These are phyloP conservation scores for Drosophila kambysellisi DNA, from an alignment of 2,888 invertebrate species.

Conservation along the genomic window DNA sequence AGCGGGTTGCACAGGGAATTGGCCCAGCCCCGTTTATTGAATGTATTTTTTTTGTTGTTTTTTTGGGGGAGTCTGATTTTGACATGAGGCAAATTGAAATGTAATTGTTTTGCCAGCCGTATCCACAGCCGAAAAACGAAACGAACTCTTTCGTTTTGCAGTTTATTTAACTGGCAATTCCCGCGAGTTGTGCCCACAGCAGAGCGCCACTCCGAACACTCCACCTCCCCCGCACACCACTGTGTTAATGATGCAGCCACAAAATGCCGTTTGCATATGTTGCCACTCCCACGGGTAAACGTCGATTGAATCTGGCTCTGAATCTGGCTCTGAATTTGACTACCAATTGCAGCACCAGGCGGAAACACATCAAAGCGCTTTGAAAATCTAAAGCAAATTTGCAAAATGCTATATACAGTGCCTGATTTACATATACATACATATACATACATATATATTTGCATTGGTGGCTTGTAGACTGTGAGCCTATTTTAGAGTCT, in stretches of 20 bases:
- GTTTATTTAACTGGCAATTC: conserved; percentile 55
- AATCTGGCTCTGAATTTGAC: conserved; percentile 5
- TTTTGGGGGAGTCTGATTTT: conserved; percentile 58
- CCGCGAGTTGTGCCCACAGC: conserved; percentile 4
- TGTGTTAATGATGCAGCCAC: conserved; percentile 78
- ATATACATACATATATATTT: conserved; percentile 10
- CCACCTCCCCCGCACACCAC: neutral
- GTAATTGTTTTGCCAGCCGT: conserved; percentile 72
- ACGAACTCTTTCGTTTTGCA: conserved; percentile 34
- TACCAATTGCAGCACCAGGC: conserved; percentile 14
- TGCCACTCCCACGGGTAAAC: conserved; percentile 66
- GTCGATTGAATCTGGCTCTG: conserved; percentile 24
- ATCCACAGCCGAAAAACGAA: conserved; percentile 5
- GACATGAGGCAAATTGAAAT: conserved; percentile 77
- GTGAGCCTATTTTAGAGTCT: conserved; percentile 1
- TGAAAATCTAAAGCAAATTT: conserved; percentile 51
- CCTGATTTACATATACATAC: conserved; percentile 28
- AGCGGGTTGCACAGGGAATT: neutral
- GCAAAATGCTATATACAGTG: conserved; percentile 35
- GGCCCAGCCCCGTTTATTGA: conserved; percentile 19
- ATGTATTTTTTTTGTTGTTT: conserved; percentile 11
- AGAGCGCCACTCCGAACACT: neutral
- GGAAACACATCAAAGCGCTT: conserved; percentile 67
- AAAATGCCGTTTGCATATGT: conserved; percentile 76
- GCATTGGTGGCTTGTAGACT: conserved; percentile 36